Conservation (phyloP, 2,113 vertebrate genomes). For the Gallinago jamesoni region DNA sequence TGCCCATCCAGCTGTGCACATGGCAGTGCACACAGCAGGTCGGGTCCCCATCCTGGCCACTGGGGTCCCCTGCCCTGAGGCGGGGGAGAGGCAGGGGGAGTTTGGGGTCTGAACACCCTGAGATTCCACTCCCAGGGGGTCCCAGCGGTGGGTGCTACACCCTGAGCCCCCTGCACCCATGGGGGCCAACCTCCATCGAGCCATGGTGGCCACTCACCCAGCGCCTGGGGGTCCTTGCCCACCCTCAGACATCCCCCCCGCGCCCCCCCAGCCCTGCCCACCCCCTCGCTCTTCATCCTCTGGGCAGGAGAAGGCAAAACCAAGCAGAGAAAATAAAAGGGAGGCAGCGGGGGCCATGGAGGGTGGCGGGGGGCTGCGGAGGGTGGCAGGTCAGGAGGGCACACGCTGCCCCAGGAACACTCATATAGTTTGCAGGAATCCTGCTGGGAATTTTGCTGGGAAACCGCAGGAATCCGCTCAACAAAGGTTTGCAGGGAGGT, state of each 20-base stretch:
- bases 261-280: not conserved
- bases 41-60: not conserved
- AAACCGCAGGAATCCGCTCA: conserved; percentile 54
- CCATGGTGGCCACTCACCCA: accelerated
- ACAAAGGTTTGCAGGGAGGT: conserved; percentile 40
- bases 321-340: not conserved
- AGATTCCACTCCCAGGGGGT: too few species aligned
- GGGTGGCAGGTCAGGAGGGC: not conserved
- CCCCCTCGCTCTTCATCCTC: too few species aligned
- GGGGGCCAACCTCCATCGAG: not conserved
- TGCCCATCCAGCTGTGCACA: not conserved
- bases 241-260: not conserved
- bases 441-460: not conserved
- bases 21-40: accelerated
- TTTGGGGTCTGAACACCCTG: not conserved
- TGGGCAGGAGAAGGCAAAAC: not conserved
- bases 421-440: conserved; percentile 52
- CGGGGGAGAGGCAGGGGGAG: too few species aligned
- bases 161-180: accelerated
- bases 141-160: not conserved
- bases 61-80: not conserved
- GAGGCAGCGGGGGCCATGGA: accelerated
- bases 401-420: not conserved
- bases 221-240: not conserved
- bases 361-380: accelerated